These are phyloP conservation scores for Haplochromis vanheusdeni DNA, from an alignment of 2,113 vertebrate genomes.

Conservation along the genomic window DNA sequence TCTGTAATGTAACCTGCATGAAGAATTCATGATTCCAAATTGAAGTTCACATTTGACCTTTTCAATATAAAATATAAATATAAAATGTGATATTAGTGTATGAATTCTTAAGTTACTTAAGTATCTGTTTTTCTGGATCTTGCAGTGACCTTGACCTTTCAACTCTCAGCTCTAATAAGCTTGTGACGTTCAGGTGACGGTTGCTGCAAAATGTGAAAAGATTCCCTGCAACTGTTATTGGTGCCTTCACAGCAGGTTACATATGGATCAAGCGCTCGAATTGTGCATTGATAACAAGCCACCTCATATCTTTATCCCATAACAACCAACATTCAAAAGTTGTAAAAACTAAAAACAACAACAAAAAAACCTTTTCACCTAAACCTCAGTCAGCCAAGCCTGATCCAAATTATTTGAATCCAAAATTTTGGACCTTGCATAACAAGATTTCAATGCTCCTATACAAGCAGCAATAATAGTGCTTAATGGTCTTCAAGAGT, in stretches of 20 bases:
- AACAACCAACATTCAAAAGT: neutral
- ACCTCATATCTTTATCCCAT: neutral
- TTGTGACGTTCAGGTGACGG: neutral
- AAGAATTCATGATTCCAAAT: neutral
- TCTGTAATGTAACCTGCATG: neutral
- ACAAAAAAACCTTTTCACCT: neutral
- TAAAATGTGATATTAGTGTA: neutral
- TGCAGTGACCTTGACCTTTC: neutral
- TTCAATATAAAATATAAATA: neutral
- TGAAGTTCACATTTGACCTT: neutral
- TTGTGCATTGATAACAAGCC: neutral
- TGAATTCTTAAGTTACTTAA: neutral
- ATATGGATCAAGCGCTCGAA: neutral
- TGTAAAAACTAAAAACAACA: neutral
- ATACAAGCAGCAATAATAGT: neutral
- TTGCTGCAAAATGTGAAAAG: neutral
- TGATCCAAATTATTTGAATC: neutral
- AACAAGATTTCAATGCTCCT: neutral
- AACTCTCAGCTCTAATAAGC: neutral
- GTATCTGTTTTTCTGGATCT: neutral
- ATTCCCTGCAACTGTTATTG: neutral
- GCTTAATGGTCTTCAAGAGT: accelerated
- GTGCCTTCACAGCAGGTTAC: neutral
- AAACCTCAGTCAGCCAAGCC: neutral
- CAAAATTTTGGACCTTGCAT: neutral